Percentiles rank a stretch among this genome's conserved stretches.
Conservation (phyloP, 2,113 vertebrate species). For the Delphinus delphis region DNA sequence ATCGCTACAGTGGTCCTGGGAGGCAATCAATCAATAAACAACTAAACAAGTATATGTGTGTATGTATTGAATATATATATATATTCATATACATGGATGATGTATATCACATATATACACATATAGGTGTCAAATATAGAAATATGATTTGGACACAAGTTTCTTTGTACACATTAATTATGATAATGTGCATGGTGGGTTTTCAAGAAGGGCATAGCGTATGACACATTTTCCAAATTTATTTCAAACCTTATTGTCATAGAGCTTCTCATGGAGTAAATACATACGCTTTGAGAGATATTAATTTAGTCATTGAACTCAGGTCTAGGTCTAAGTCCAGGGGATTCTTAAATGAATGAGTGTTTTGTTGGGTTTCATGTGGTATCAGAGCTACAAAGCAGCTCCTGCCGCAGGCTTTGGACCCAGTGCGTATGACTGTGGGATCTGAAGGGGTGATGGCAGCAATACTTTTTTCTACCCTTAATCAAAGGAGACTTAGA, state of each 20-base stretch:
- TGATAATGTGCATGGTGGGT: not conserved
- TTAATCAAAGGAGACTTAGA: not conserved
- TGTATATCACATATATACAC: not conserved
- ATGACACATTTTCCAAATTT: not conserved
- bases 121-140: not conserved
- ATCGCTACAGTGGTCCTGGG: not conserved
- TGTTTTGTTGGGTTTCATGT: not conserved
- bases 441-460: not conserved
- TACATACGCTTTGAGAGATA: not conserved
- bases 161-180: not conserved
- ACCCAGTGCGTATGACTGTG: not conserved
- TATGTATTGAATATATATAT: not conserved
- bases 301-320: not conserved
- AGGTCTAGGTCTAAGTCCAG: not conserved
- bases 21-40: not conserved
- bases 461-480: not conserved
- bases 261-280: not conserved
- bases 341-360: not conserved
- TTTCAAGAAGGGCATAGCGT: not conserved
- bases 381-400: not conserved
- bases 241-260: not conserved
- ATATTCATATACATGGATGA: not conserved
- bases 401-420: not conserved
- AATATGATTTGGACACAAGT: not conserved
- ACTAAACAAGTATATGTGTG: not conserved